Conservation (phyloP, 2,888 invertebrate genomes). For the Leptinotarsa juncta region DNA sequence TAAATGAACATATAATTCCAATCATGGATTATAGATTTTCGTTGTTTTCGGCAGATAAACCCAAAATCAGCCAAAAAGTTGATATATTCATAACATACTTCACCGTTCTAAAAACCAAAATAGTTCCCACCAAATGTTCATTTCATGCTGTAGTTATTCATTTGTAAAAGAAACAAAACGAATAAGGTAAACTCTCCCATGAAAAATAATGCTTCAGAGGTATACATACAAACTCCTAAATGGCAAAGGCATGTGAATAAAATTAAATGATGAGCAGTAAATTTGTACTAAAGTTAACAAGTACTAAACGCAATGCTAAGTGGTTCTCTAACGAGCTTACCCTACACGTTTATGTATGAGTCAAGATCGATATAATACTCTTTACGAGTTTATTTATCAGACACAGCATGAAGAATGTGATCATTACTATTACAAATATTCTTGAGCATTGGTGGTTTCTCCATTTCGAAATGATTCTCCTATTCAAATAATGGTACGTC, state of each 20-base stretch:
- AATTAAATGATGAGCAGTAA: slow-evolving; percentile 52
- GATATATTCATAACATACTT: too few species aligned
- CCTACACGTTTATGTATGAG: slow-evolving; percentile 41
- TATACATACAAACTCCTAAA: slow-evolving; percentile 7
- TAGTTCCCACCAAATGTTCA: too few species aligned
- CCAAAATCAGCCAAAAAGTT: too few species aligned
- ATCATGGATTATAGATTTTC: too few species aligned
- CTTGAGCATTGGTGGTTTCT: slow-evolving; percentile 15
- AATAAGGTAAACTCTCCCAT: neutral
- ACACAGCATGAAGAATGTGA: slow-evolving; percentile 34
- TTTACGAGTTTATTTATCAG: slow-evolving; percentile 34
- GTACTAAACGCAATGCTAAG: slow-evolving; percentile 52
- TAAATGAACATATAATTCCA: too few species aligned
- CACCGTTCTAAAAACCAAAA: too few species aligned
- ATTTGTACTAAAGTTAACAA: slow-evolving; percentile 53
- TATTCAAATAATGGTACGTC: neutral
- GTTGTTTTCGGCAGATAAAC: too few species aligned
- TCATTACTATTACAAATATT: slow-evolving; percentile 19
- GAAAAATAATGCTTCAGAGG: slow-evolving; percentile 5
- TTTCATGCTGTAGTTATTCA: too few species aligned
- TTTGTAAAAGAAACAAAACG: neutral
- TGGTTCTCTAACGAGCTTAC: slow-evolving; percentile 48
- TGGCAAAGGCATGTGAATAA: slow-evolving; percentile 41
- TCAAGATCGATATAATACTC: slow-evolving; percentile 32
- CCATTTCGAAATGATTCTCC: neutral